Conservation (phyloP, 2,888 invertebrate genomes). For the Phaedon cochleariae region DNA sequence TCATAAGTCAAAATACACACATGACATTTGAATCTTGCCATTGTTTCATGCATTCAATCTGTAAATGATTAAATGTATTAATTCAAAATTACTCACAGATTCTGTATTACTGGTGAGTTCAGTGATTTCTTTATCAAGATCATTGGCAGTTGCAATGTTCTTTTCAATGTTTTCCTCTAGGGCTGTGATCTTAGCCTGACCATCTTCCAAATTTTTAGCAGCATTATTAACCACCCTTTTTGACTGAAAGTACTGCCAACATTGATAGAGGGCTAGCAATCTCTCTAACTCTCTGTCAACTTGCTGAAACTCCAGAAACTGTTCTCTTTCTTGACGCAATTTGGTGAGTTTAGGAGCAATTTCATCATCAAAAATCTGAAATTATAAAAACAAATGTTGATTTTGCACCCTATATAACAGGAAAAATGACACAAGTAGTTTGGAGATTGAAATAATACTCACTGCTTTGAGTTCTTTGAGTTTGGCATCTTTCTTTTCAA, state of each 20-base stretch:
- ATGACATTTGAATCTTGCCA: too few species aligned
- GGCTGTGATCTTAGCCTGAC: slow-evolving; percentile 46
- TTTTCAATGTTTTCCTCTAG: slow-evolving; percentile 64
- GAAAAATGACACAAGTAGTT: too few species aligned
- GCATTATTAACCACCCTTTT: slow-evolving; percentile 46
- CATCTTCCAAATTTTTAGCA: slow-evolving; percentile 49
- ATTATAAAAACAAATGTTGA: neutral
- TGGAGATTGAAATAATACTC: too few species aligned
- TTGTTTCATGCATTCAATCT: too few species aligned
- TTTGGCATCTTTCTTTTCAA: slow-evolving; percentile 93
- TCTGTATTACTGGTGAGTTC: slow-evolving; percentile 73
- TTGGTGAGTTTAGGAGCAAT: slow-evolving; percentile 90
- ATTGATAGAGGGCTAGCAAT: slow-evolving; percentile 75
- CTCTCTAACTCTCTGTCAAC: slow-evolving; percentile 85
- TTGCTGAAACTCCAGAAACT: slow-evolving; percentile 89
- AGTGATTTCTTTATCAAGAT: slow-evolving; percentile 68
- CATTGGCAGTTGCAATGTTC: slow-evolving; percentile 65
- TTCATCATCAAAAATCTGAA: slow-evolving; percentile 79
- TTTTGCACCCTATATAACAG: neutral
- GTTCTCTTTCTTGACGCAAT: slow-evolving; percentile 83
- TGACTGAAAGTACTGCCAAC: slow-evolving; percentile 72
- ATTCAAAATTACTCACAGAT: slow-evolving; percentile 63
- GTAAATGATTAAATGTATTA: too few species aligned
- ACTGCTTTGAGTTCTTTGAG: slow-evolving; percentile 74
- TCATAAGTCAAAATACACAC: too few species aligned